Base-by-base conservation (phyloP, 2,888 invertebrate genomes). In the Limnephilus marmoratus region DNA sequence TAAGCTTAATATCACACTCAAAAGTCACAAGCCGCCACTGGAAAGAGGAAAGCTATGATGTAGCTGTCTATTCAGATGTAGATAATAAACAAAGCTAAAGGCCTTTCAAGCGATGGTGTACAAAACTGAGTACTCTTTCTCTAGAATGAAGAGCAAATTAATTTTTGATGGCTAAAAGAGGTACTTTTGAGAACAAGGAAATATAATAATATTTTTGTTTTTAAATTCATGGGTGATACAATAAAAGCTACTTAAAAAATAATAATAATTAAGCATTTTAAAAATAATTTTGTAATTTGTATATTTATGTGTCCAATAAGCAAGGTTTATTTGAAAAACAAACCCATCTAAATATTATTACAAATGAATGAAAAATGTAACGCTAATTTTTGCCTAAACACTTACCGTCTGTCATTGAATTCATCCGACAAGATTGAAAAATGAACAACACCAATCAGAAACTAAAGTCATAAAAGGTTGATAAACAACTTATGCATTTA, bases 391-490 rank as follows among this genome's bases (percentile, higher is more conserved):
- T 68, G 18, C 24, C 24, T 5, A 68, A 7, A 41, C n/a, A 85
- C 85, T 85, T 41, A 85, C 85, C 37, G 29, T 83, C 83, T 85
- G 68, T 68, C 53, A 45, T 45, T 49, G 49, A 41, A 41, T 41
- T 37, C 85, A 85, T 85, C 85, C 85, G 85, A 85, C 12, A 85
- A 85, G 85, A 41, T 85, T 85, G 85, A 37, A 85, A 85, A 85
- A 85, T 41, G 9, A 85, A 85, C 85, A 85, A 85, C 85, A 85
- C 85, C 41, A 85, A 85, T 85, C 85, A 85, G 45, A 41, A 11
- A 85, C n/a, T n/a, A 81, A 29, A 81, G 81, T 29, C 7, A 29
- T 41, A n/a, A 82, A 31, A 34, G 15, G 82, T 82, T 31, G 18
- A 68, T 24, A 11, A 45, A 12, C 41, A 0, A 41, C 41, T 41